phyloP scores from a whole-genome alignment of 2,888 invertebrate genomes.

The Amiota communis region DNA sequence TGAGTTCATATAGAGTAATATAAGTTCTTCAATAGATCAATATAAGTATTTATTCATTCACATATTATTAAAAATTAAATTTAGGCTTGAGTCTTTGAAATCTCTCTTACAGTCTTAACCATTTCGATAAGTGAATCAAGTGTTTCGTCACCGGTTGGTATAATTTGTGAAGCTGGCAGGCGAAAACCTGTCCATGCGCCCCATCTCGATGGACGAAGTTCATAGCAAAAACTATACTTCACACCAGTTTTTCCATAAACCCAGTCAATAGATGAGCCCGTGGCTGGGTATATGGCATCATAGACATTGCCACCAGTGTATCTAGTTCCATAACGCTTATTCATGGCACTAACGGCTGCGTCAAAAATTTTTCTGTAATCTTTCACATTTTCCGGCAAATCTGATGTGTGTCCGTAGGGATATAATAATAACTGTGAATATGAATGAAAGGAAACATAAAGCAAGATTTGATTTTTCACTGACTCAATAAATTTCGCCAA shows the following conservation, averaged over 20 bases:
- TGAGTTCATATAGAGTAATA: too few relatives aligned
- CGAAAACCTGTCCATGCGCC: conserved; percentile 75
- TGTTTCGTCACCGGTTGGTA: conserved; percentile 79
- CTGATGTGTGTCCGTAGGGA: conserved; percentile 77
- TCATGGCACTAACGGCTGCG: conserved; percentile 62
- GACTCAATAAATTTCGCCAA: conserved; percentile 76
- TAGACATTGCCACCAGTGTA: conserved; percentile 73
- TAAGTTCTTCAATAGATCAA: too few relatives aligned
- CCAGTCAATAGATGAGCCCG: conserved; percentile 80
- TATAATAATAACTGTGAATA: conserved; percentile 81
- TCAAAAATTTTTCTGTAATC: conserved; percentile 72
- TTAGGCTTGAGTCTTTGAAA: too few relatives aligned
- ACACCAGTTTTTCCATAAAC: conserved; percentile 76
- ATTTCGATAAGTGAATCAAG: conserved; percentile 75
- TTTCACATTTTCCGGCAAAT: conserved; percentile 74
- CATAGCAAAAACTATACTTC: conserved; percentile 78
- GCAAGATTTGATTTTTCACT: conserved; percentile 74
- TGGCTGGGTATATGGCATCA: conserved; percentile 75
- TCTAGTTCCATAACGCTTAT: conserved; percentile 70
- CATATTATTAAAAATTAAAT: too few relatives aligned
- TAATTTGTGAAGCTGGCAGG: conserved; percentile 79
- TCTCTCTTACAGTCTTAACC: conserved; percentile 69
- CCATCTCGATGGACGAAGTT: conserved; percentile 73
- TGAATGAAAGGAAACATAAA: conserved; percentile 84
- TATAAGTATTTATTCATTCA: too few relatives aligned